phyloP scores from a whole-genome alignment of 1,140 invertebrate genomes.

The Babylonia areolata region DNA sequence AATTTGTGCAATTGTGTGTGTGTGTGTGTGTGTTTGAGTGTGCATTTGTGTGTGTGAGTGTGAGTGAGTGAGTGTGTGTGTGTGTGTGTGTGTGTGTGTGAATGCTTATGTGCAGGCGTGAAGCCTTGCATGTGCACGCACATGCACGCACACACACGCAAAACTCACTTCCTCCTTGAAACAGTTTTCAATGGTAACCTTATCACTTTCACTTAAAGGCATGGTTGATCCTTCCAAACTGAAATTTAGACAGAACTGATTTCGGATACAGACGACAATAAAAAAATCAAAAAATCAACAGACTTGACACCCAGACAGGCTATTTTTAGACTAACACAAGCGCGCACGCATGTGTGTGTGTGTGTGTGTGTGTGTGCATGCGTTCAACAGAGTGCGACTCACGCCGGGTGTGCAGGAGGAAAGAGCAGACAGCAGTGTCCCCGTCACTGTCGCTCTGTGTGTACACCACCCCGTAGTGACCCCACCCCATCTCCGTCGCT shows the following conservation, averaged over 20 bases:
- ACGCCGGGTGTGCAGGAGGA: constrained; percentile 14
- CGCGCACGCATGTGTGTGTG: neutral
- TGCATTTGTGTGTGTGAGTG: too few relatives aligned
- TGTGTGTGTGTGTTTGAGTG: too few relatives aligned
- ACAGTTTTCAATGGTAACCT: too few relatives aligned
- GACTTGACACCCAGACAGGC: too few relatives aligned
- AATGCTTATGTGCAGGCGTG: neutral
- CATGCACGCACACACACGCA: too few relatives aligned
- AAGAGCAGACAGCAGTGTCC: constrained; percentile 12
- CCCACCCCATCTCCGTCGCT: constrained; percentile 9
- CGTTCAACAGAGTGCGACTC: neutral
- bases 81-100: neutral
- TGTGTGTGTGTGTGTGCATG: neutral
- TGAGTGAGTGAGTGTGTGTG: neutral
- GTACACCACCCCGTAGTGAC: constrained; percentile 10
- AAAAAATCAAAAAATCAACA: too few relatives aligned
- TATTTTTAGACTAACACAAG: too few relatives aligned
- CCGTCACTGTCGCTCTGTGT: constrained; percentile 19
- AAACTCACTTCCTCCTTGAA: too few relatives aligned
- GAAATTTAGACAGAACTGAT: too few relatives aligned
- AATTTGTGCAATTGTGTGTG: neutral
- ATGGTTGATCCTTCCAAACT: too few relatives aligned
- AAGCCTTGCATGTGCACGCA: neutral
- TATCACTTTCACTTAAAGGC: too few relatives aligned
- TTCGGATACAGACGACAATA: too few relatives aligned